Evolutionary conservation across 1,140 invertebrate genomes (phyloP).

Genomic region (Microplitis demolitor): DNA sequence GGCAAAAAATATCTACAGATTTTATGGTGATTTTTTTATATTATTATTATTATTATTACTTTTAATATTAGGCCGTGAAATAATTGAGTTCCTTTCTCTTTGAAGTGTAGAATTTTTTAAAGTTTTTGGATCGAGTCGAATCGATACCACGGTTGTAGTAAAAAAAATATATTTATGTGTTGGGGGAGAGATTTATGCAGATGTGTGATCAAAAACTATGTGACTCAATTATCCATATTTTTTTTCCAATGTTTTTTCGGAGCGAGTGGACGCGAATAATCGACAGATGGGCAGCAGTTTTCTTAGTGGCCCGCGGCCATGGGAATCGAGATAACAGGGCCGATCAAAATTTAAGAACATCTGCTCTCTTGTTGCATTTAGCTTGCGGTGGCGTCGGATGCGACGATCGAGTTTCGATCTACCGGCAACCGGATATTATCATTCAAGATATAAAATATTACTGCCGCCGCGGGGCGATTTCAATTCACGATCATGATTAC

Average conservation of each 20-base stretch:
- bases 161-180: no score
- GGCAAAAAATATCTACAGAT: no score
- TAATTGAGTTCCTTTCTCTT: no score
- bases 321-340: slow-evolving; percentile 20
- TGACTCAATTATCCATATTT: slow-evolving; percentile 1
- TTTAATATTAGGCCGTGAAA: no score
- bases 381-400: slow-evolving; percentile 17
- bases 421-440: slow-evolving; percentile 32
- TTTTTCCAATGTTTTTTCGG: slow-evolving; percentile 16
- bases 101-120: no score
- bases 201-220: not conserved
- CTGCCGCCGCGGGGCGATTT: slow-evolving; percentile 23
- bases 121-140: no score
- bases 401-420: slow-evolving; percentile 29
- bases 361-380: slow-evolving; percentile 15
- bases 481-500: slow-evolving; percentile 28
- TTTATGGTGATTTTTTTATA: no score
- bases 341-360: slow-evolving; percentile 26
- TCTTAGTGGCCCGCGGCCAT: slow-evolving; percentile 25
- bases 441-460: slow-evolving; percentile 31
- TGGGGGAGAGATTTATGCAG: no score
- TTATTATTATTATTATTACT: no score
- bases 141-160: no score
- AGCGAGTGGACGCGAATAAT: slow-evolving; percentile 20
- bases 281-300: slow-evolving; percentile 33